Evolutionary conservation across 1,140 invertebrate genomes (phyloP).

Genomic region (Pogonomyrmex barbatus): DNA sequence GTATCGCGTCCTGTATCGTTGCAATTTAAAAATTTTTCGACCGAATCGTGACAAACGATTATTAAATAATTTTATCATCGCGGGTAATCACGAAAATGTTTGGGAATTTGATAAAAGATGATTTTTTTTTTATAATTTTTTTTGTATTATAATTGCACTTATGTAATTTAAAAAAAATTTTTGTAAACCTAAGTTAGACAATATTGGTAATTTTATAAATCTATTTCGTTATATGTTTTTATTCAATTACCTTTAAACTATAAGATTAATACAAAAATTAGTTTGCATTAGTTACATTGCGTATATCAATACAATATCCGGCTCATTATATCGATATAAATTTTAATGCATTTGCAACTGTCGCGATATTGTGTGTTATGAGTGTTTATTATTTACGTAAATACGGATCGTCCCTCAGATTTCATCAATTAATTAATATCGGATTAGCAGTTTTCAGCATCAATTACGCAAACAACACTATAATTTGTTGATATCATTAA

Average conservation of each 20-base stretch:
- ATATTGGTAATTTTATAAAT: not conserved
- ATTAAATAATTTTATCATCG: not conserved
- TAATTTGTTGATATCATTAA: conserved; percentile 60
- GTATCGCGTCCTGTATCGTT: not conserved
- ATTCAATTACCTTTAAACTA: not conserved
- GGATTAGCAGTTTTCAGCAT: conserved; percentile 63
- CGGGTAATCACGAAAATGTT: not conserved
- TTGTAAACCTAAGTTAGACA: not conserved
- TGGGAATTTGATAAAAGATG: not conserved
- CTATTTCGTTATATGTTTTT: not conserved
- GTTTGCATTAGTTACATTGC: not conserved
- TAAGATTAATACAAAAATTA: conserved; percentile 23
- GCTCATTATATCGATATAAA: conserved; percentile 39
- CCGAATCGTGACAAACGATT: not conserved
- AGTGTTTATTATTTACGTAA: conserved; percentile 59
- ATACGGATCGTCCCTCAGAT: conserved; percentile 50
- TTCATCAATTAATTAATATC: conserved; percentile 63
- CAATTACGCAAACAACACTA: conserved; percentile 58
- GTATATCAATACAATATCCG: not conserved
- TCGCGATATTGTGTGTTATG: conserved; percentile 17
- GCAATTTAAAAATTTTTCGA: conserved; percentile 8
- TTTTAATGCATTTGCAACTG: conserved; percentile 57
- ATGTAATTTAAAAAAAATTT: not conserved
- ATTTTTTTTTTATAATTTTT: no score
- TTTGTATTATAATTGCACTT: not conserved